These are phyloP conservation scores for Pelmatolapia mariae DNA, from an alignment of 2,113 vertebrate genomes.

Conservation along the genomic window DNA sequence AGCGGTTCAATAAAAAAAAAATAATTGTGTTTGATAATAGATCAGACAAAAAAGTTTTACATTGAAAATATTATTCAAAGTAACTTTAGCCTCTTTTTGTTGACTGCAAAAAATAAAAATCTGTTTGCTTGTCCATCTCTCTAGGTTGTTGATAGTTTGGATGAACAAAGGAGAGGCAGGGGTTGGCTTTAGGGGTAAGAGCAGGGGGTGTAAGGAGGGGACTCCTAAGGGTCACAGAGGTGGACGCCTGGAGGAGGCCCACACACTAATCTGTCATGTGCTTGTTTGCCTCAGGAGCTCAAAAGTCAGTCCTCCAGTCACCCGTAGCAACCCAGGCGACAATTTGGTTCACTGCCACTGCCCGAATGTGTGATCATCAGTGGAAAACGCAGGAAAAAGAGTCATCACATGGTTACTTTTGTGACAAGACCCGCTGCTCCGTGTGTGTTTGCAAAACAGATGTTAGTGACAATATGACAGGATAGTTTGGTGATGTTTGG, in stretches of 20 bases:
- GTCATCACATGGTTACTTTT: slow-evolving; percentile 47
- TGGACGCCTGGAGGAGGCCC: slow-evolving; percentile 78
- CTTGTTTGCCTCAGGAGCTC: slow-evolving; percentile 78
- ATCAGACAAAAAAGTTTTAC: not conserved
- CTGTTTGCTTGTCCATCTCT: slow-evolving; percentile 36
- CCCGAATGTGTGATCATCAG: slow-evolving; percentile 53
- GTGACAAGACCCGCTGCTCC: slow-evolving; percentile 62
- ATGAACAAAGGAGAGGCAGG: slow-evolving; percentile 39
- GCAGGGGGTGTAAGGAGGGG: slow-evolving; percentile 44
- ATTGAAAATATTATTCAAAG: not conserved
- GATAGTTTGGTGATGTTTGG: slow-evolving; percentile 36
- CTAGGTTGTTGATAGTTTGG: slow-evolving; percentile 41
- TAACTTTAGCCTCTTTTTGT: not conserved
- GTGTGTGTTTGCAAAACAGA: slow-evolving; percentile 64
- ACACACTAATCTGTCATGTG: slow-evolving; percentile 84
- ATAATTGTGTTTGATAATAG: not conserved
- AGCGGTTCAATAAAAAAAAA: not conserved
- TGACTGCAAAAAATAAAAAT: not conserved
- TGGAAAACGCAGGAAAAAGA: slow-evolving; percentile 29
- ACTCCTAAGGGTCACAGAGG: slow-evolving; percentile 77
- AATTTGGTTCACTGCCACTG: slow-evolving; percentile 72
- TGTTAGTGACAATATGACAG: slow-evolving; percentile 51
- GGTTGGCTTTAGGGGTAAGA: slow-evolving; percentile 30
- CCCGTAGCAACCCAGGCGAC: slow-evolving; percentile 76
- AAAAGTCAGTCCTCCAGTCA: slow-evolving; percentile 76